These are phyloP conservation scores for Lepilemur septentrionalis DNA, from an alignment of 2,797 vertebrate genomes.

Conservation along the genomic window DNA sequence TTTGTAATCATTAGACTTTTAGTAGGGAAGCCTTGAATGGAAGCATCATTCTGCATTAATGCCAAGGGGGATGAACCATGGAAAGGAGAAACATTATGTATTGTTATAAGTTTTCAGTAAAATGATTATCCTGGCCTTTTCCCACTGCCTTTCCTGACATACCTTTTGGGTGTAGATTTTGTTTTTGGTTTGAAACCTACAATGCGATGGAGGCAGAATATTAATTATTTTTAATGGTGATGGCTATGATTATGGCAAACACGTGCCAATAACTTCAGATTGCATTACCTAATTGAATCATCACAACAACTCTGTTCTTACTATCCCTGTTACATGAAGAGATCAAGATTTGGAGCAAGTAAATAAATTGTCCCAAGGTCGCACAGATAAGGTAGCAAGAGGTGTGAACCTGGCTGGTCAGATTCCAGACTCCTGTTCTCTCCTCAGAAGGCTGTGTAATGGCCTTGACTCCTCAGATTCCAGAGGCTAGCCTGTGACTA, in stretches of 20 bases:
- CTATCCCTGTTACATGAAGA: not conserved
- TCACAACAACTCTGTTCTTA: not conserved
- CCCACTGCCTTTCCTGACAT: not conserved
- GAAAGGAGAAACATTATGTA: not conserved
- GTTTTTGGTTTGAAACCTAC: constrained; percentile 1
- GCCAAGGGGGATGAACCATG: not conserved
- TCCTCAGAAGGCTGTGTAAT: not conserved
- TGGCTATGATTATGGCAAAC: not conserved
- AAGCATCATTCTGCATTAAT: not conserved
- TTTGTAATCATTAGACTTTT: not conserved
- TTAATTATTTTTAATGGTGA: not conserved
- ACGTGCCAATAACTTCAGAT: not conserved
- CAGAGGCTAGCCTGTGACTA: not conserved
- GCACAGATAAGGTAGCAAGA: not conserved
- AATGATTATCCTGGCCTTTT: not conserved
- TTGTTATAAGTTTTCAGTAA: not conserved
- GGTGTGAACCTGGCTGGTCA: not conserved
- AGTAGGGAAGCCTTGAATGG: not conserved
- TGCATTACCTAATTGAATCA: not conserved
- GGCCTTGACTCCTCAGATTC: not conserved
- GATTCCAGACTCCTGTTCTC: not conserved
- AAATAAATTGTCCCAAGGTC: not conserved
- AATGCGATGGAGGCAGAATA: not conserved
- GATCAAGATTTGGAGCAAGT: not conserved
- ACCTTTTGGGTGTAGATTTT: not conserved